Evolutionary conservation across 2,113 vertebrate species (phyloP), one percentile per base, ranked within the genome.

Genomic region (Ctenodactylus gundi): DNA sequence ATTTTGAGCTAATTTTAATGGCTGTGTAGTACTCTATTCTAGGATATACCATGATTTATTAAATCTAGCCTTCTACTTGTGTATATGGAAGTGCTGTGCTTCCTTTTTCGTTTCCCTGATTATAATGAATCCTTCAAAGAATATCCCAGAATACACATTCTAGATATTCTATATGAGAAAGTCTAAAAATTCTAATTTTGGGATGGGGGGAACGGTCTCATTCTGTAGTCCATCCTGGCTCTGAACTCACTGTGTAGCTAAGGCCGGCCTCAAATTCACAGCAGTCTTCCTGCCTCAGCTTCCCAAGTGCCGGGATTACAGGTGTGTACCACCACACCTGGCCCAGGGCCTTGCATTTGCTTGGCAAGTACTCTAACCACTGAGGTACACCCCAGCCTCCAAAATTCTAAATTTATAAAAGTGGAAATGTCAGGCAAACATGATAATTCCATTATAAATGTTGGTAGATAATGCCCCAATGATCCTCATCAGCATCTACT

Each of bases 381-480:
- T n/a, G n/a, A n/a, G n/a, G n/a, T n/a, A n/a, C n/a, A n/a, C n/a
- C 29, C 62, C 29, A 25, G 62, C 29, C 25, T 34, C 6, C 11
- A 29, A 58, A 34, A 41, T 65, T 67, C 41, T 70, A 70, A 77
- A 58, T 90, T 87, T 86, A 39, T 87, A 68, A 49, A 88, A 91
- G 51, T 62, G 23, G 53, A 85, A 75, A 85, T 68, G 21, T 57
- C 44, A 85, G 27, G n/a, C 80, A 87, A 72, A 57, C 77, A 84
- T 12, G 3, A 18, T 81, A 93, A 81, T 81, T 49, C 27, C 17
- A 88, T 36, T 85, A 68, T 64, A 93, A 84, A 73, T 91, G 55
- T 85, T 93, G 65, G 21, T 76, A 93, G 55, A 15, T 83, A 93
- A 93, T 75, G 75, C 36, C 65, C 25, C 67, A 95, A 85, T 55